phyloP scores from a whole-genome alignment of 1,140 invertebrate genomes.

The Aphelenchoides fujianensis region DNA sequence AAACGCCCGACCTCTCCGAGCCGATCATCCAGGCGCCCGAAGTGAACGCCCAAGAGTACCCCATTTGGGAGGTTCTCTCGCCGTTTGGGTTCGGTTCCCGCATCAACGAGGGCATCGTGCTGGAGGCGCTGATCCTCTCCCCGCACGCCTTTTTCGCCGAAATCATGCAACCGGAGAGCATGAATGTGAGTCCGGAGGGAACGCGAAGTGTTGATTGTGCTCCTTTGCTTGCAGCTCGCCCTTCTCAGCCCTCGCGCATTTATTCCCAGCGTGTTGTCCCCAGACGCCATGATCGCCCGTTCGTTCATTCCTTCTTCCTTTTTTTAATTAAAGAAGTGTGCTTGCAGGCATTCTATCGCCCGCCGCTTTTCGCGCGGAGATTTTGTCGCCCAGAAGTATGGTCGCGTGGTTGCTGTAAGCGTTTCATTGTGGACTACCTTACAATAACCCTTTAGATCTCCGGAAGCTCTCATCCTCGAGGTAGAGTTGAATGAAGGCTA shows the following conservation, averaged over 20 bases:
- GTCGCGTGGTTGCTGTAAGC: constrained; percentile 17
- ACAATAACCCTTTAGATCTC: too few relatives aligned
- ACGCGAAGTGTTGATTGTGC: not conserved
- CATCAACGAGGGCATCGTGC: constrained; percentile 21
- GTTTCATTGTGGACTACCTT: too few relatives aligned
- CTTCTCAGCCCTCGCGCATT: constrained; percentile 23
- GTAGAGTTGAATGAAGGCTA: too few relatives aligned
- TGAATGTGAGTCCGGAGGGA: constrained; percentile 25
- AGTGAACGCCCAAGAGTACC: constrained; percentile 12
- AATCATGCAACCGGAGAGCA: constrained; percentile 19
- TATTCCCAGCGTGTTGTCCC: constrained; percentile 18
- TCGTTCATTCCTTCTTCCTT: too few relatives aligned
- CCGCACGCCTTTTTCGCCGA: constrained; percentile 31
- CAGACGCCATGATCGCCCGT: constrained; percentile 2
- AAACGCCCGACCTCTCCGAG: not conserved
- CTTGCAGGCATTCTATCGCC: constrained; percentile 23
- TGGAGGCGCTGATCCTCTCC: constrained; percentile 25
- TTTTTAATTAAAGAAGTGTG: too few relatives aligned
- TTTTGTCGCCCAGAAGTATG: constrained; percentile 18
- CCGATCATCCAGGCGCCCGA: not conserved
- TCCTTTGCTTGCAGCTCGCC: constrained; percentile 6
- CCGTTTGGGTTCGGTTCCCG: constrained; percentile 21
- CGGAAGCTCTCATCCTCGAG: constrained; percentile 20
- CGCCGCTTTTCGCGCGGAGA: constrained; percentile 20
- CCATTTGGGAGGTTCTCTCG: not conserved